Conservation (phyloP, 1,140 invertebrate species). For the Pseudomyrmex sp. region DNA sequence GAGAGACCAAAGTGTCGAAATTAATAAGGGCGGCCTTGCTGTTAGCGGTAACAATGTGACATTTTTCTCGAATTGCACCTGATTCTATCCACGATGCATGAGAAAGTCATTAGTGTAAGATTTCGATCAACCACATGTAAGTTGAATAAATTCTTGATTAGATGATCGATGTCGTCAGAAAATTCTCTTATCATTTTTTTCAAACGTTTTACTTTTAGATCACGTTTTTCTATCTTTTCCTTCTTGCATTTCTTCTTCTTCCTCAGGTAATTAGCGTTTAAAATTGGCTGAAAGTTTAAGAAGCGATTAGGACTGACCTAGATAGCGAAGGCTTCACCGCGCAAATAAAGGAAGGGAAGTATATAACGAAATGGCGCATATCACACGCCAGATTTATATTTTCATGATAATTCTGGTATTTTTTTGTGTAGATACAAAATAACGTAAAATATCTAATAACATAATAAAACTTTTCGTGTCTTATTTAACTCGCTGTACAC, state of each 20-base stretch:
- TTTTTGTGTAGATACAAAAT: no score
- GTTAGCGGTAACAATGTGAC: constrained; percentile 63
- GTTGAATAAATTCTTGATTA: constrained; percentile 41
- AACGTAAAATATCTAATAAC: no score
- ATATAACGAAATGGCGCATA: background rate
- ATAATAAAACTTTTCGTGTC: background rate
- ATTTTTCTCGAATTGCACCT: constrained; percentile 42
- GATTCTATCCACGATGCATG: background rate
- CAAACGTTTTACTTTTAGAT: constrained; percentile 67
- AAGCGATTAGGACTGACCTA: constrained; percentile 72
- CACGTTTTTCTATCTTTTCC: constrained; percentile 61
- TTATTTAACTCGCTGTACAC: background rate
- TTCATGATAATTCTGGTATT: no score
- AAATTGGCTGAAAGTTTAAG: constrained; percentile 72
- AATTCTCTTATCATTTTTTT: constrained; percentile 63
- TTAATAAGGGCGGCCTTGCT: constrained; percentile 66
- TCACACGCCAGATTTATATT: no score
- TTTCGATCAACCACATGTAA: background rate
- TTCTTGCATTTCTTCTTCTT: constrained; percentile 64
- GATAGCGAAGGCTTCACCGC: background rate
- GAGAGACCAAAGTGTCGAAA: constrained; percentile 69
- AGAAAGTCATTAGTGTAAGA: background rate
- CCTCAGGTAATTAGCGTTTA: constrained; percentile 73
- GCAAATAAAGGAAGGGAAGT: background rate
- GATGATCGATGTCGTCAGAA: constrained; percentile 29